Evolutionary conservation across 2,797 vertebrate species (phyloP).

Genomic region (Hippopotamyrus pictus): DNA sequence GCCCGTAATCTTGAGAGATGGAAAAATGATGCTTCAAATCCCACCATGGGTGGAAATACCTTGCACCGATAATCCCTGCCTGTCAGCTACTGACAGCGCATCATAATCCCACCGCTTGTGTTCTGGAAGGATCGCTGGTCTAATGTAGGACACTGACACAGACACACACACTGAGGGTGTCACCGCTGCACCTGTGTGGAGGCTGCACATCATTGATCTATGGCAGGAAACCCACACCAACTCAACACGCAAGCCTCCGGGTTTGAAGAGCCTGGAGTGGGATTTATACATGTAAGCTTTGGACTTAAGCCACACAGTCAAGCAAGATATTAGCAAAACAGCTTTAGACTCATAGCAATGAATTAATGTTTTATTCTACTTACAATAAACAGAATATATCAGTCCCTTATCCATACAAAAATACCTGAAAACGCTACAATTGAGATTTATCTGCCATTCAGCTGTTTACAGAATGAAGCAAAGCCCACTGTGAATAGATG

Average conservation of each 20-base stretch:
- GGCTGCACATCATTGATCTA: not conserved
- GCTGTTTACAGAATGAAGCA: slow-evolving; percentile 86
- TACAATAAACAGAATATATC: slow-evolving; percentile 96
- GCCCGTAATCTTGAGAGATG: not conserved
- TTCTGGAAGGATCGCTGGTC: not conserved
- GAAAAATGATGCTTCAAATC: not conserved
- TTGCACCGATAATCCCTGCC: not conserved
- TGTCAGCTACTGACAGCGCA: not conserved
- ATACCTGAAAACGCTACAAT: slow-evolving; percentile 96
- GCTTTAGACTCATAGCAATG: slow-evolving; percentile 70
- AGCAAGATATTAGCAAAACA: slow-evolving; percentile 37
- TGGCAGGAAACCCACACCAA: not conserved
- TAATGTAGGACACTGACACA: not conserved
- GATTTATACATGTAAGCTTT: not conserved
- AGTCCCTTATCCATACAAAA: slow-evolving; percentile 98
- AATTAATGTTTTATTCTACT: slow-evolving; percentile 97
- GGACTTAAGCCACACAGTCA: not conserved
- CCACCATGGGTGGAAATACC: not conserved
- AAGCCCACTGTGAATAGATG: slow-evolving; percentile 69
- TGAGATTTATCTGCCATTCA: slow-evolving; percentile 83
- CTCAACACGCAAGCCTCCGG: not conserved
- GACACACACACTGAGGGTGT: not conserved
- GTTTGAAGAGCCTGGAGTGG: not conserved
- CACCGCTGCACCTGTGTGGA: not conserved
- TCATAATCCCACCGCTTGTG: not conserved